These are phyloP conservation scores for Passer domesticus DNA, from an alignment of 2,113 vertebrate genomes.

Conservation along the genomic window DNA sequence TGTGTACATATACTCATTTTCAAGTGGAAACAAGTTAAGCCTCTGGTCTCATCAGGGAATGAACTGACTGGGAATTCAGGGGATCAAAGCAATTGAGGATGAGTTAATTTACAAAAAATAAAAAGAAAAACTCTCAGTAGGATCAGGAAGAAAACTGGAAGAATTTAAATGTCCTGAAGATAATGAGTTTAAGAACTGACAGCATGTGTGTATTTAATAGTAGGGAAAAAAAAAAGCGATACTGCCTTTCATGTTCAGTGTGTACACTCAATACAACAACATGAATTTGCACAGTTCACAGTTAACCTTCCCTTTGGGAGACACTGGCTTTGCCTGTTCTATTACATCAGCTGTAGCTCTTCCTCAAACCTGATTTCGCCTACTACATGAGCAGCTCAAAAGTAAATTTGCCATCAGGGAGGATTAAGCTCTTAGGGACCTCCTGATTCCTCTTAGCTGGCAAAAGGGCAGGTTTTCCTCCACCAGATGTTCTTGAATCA, in stretches of 20 bases:
- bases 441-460: not conserved
- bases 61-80: constrained; percentile 26
- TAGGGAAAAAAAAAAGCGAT: rapidly evolving
- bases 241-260: not conserved
- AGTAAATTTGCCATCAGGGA: not conserved
- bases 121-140: not conserved
- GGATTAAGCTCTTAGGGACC: not conserved
- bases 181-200: constrained; percentile 37
- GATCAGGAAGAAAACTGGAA: constrained; percentile 5
- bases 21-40: not conserved
- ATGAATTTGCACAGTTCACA: not conserved
- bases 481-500: not conserved
- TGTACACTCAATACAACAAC: not conserved
- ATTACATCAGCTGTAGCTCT: not conserved
- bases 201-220: not conserved
- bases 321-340: not conserved
- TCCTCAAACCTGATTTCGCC: not conserved
- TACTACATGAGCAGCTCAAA: not conserved
- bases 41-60: constrained; percentile 42
- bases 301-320: not conserved
- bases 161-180: not conserved
- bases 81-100: constrained; percentile 29
- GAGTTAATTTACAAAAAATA: constrained; percentile 19
- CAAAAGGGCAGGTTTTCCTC: not conserved
- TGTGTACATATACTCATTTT: not conserved